Evolutionary conservation across 2,888 invertebrate species (phyloP).

Genomic region (Octodonta nipae): DNA sequence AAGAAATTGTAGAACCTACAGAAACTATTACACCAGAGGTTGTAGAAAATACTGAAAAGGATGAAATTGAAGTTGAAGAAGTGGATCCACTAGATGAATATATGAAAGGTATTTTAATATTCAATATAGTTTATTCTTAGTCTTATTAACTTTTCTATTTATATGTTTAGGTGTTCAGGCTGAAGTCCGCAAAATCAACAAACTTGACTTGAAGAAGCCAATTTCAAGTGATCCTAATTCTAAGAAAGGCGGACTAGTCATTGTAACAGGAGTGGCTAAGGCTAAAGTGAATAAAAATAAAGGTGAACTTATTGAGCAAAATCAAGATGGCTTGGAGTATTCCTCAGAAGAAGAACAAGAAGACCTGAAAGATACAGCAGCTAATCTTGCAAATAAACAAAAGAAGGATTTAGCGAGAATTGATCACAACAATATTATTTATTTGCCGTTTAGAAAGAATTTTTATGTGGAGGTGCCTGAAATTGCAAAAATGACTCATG

Average conservation of each 20-base stretch:
- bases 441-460: constrained; percentile 68
- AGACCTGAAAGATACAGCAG: constrained; percentile 82
- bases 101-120: constrained; percentile 59
- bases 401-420: constrained; percentile 86
- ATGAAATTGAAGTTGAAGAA: constrained; percentile 53
- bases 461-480: constrained; percentile 98
- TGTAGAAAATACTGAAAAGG: constrained; percentile 14
- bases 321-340: constrained; percentile 94
- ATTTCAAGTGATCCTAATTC: constrained; percentile 27
- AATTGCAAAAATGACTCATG: constrained; percentile 76
- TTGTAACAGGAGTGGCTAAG: constrained; percentile 53
- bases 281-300: constrained; percentile 66
- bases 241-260: constrained; percentile 54
- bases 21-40: no score
- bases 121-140: not conserved
- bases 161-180: constrained; percentile 42
- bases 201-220: constrained; percentile 48
- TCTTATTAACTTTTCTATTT: not conserved
- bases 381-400: constrained; percentile 77
- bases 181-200: constrained; percentile 71
- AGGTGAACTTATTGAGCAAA: constrained; percentile 97
- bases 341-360: constrained; percentile 95
- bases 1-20: constrained; percentile 12
- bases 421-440: constrained; percentile 77
- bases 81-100: constrained; percentile 94